Evolutionary conservation across 2,113 vertebrate species (phyloP), one percentile per base, ranked within the genome.

Genomic region (Callaeas wilsoni): DNA sequence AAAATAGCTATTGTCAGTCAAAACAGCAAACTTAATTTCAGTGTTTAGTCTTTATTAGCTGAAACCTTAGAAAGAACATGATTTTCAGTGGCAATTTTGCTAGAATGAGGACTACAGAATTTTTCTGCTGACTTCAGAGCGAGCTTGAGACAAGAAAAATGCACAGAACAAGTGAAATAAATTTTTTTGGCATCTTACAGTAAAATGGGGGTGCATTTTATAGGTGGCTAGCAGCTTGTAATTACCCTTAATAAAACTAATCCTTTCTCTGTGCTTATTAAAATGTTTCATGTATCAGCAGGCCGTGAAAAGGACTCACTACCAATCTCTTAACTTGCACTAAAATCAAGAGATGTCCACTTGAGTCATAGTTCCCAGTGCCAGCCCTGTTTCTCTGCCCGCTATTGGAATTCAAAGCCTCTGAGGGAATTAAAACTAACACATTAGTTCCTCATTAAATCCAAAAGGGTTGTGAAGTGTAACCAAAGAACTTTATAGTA

Each of bases 161-260:
- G n/a, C 53, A 50, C 37, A 56, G 50, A 90, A 92, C 56, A 92
- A 89, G 55, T 89, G 88, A 89, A 93, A 95, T 75, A 89, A 94
- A 90, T 93, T 95, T 87, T 81, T 46, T 39, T 87, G 89, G 57
- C 80, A 82, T 92, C 92, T 91, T 78, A 87, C 82, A 90, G 60
- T 88, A 94, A 87, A 92, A 90, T 71, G 52, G 16, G 32, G 79
- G 68, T 90, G 80, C 86, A 73, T 94, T 95, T 96, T 95, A 96
- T 95, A 92, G 92, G 53, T 82, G 83, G 83, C 90, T 96, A 89
- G 89, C 83, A 95, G 86, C 89, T 94, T 93, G 93, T 95, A 95
- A 94, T 93, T 95, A 76, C 87, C 75, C 69, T 93, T 93, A 90
- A 85, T 96, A 95, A 95, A 96, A 96, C 77, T 95, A 96, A 94